Evolutionary conservation across 2,797 vertebrate species (phyloP).

Genomic region (Liparis tanakae): DNA sequence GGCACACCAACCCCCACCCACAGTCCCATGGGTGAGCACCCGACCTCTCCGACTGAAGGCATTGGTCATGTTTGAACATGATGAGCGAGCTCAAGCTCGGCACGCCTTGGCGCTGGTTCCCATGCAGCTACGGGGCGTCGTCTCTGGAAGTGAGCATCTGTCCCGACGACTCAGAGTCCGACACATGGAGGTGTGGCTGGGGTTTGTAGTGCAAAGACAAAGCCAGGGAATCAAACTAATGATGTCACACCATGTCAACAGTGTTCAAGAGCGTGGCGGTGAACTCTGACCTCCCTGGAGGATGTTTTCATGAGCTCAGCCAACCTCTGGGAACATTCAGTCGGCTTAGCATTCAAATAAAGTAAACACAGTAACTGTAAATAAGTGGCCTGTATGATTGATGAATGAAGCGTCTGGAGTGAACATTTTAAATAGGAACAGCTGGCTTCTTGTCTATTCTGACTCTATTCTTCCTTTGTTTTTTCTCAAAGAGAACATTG

Average conservation of each 20-base stretch:
- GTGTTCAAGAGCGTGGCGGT: constrained; percentile 48
- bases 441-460: not conserved
- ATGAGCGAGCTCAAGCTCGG: constrained; percentile 31
- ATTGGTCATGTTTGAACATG: constrained; percentile 56
- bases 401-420: constrained; percentile 2
- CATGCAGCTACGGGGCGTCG: constrained; percentile 60
- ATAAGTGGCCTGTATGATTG: not conserved
- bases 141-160: constrained; percentile 75
- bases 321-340: constrained; percentile 17
- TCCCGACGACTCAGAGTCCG: constrained; percentile 30
- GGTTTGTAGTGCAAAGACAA: constrained; percentile 55
- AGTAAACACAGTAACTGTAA: constrained; percentile 17
- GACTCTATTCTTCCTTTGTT: not conserved
- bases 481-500: constrained; percentile 2
- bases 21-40: constrained; percentile 48
- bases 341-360: constrained; percentile 9
- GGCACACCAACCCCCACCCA: constrained; percentile 49
- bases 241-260: constrained; percentile 54
- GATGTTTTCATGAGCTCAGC: constrained; percentile 35
- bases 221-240: constrained; percentile 49
- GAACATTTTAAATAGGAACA: not conserved
- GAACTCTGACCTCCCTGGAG: constrained; percentile 51
- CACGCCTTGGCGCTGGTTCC: constrained; percentile 63
- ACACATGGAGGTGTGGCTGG: constrained; percentile 16
- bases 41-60: constrained; percentile 56